phyloP scores from a whole-genome alignment of 2,113 vertebrate species.

The Sapajus apella region DNA sequence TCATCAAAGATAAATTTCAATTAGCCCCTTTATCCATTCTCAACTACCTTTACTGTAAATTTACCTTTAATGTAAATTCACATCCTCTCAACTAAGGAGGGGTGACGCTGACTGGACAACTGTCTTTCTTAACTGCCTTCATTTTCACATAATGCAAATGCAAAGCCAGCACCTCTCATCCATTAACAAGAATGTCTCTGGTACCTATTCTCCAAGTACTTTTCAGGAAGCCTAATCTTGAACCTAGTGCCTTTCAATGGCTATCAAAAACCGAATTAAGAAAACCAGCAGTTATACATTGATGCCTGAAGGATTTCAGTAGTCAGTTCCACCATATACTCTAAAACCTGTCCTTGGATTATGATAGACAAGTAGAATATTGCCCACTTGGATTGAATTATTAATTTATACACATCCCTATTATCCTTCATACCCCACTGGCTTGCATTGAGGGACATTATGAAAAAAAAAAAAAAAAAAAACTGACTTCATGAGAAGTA shows the following conservation, averaged over 20 bases:
- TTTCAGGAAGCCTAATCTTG: slow-evolving; percentile 2
- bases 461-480: background rate
- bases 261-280: background rate
- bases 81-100: background rate
- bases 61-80: background rate
- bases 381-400: background rate
- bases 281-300: background rate
- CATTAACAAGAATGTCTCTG: background rate
- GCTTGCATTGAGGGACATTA: background rate
- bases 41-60: background rate
- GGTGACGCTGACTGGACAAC: background rate
- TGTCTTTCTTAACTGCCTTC: background rate
- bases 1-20: background rate
- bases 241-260: background rate
- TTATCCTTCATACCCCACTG: background rate
- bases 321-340: background rate
- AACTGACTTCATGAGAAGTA: background rate
- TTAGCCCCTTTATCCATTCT: background rate
- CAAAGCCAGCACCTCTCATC: background rate
- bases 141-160: background rate
- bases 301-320: background rate
- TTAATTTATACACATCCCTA: background rate
- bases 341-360: background rate
- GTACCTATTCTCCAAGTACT: background rate
- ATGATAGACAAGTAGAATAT: background rate